phyloP scores from a whole-genome alignment of 2,888 invertebrate genomes.

The Alviniconcha strummeri region DNA sequence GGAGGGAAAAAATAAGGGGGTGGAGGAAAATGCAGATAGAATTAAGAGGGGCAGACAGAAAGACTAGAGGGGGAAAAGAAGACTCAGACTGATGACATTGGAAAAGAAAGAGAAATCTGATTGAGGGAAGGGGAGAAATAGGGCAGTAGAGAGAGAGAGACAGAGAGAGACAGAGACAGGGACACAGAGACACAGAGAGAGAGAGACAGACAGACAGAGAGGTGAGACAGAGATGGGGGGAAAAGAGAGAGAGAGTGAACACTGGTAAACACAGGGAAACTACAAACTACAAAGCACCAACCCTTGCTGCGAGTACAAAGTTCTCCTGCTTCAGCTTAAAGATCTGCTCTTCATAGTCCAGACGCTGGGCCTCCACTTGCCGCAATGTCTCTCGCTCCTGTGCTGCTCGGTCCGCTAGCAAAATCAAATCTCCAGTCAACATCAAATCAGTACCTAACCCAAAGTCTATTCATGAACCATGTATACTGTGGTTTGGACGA shows the following conservation, averaged over 20 bases:
- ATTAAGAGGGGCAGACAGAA: no score
- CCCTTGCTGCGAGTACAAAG: constrained; percentile 70
- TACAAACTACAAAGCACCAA: constrained; percentile 38
- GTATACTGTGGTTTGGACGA: no score
- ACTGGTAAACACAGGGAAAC: no score
- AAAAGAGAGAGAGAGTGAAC: neutral
- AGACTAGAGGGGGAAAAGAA: no score
- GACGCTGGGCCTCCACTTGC: constrained; percentile 55
- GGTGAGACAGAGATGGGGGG: neutral
- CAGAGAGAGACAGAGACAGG: neutral
- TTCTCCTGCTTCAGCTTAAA: constrained; percentile 69
- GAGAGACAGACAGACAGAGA: neutral
- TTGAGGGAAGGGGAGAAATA: neutral
- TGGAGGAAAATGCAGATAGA: no score
- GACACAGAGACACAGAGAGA: neutral
- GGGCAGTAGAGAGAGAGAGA: neutral
- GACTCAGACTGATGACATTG: no score
- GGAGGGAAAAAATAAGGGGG: no score
- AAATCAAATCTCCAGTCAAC: no score
- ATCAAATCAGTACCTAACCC: no score
- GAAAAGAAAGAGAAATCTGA: neutral
- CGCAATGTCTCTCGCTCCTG: constrained; percentile 35
- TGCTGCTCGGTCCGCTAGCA: constrained; percentile 25
- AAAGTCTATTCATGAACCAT: no score
- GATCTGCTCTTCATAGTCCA: constrained; percentile 65